Conservation (phyloP, 37 sponge, comb jelly and placozoan species). For the Ephydatia muelleri region DNA sequence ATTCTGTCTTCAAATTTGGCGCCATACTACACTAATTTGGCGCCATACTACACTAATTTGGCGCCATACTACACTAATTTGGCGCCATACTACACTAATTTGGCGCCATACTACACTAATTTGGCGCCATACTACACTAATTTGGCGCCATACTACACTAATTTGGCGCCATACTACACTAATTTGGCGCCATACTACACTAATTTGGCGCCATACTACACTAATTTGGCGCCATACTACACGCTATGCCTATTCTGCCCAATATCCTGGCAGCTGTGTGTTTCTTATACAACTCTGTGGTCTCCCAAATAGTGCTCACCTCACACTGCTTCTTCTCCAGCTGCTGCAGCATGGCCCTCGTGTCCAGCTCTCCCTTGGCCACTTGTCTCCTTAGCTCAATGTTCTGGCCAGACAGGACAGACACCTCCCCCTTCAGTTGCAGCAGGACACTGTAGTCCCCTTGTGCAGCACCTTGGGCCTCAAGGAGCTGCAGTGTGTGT, state of each 20-base stretch:
- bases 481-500: conserved; percentile 21
- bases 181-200: no score
- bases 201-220: no score
- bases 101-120: no score
- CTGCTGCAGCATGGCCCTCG: conserved; percentile 1
- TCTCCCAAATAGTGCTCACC: not conserved
- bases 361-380: not conserved
- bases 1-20: no score
- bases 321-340: conserved; percentile 26
- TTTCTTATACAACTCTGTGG: not conserved
- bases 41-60: no score
- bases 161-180: no score
- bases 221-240: no score
- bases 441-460: not conserved
- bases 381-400: conserved; percentile 5
- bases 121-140: no score
- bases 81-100: no score
- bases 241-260: not conserved
- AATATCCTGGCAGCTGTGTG: not conserved
- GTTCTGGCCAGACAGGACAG: conserved; percentile 22
- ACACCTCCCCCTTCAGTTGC: conserved; percentile 15
- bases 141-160: no score
- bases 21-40: no score
- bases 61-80: no score
- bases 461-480: not conserved